These are phyloP conservation scores for Trogon surrucura DNA, from an alignment of 2,113 vertebrate species.

Conservation along the genomic window DNA sequence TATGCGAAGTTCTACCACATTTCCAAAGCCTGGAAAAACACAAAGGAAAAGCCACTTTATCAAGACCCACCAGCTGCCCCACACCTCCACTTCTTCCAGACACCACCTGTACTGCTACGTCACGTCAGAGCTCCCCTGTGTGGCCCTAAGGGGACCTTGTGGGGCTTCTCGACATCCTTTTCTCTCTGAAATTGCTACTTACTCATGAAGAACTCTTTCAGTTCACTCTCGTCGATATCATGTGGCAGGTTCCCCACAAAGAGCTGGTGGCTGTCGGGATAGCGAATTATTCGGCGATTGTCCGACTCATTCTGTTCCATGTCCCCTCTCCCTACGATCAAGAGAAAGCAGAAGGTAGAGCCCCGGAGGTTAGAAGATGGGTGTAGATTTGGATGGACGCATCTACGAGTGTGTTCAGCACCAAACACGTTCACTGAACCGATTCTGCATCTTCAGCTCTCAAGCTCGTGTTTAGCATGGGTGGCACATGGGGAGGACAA, in stretches of 20 bases:
- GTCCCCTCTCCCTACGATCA: slow-evolving; percentile 81
- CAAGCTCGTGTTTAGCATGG: neutral
- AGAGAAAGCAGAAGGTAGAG: neutral
- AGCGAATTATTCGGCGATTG: slow-evolving; percentile 86
- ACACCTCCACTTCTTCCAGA: neutral
- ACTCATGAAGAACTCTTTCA: slow-evolving; percentile 98
- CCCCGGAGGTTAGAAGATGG: neutral
- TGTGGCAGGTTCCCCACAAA: slow-evolving; percentile 95
- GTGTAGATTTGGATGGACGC: accelerated
- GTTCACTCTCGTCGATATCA: slow-evolving; percentile 92
- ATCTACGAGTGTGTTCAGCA: neutral
- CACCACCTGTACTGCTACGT: accelerated
- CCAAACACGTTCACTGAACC: neutral
- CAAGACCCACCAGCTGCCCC: accelerated
- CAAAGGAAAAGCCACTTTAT: neutral
- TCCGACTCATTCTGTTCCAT: slow-evolving; percentile 89
- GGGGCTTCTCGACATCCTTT: neutral
- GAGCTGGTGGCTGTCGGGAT: slow-evolving; percentile 95
- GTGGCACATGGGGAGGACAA: neutral
- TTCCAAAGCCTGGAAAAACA: slow-evolving; percentile 87
- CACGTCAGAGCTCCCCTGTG: accelerated
- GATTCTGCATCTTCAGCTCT: neutral
- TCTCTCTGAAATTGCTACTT: slow-evolving; percentile 51
- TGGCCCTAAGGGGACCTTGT: accelerated
- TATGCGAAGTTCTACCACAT: slow-evolving; percentile 95